A percentile compares a stretch with the other conserved stretches of the same genome.
These are phyloP conservation scores for Ophioninae sp. DNA, from an alignment of 2,888 invertebrate species.

Conservation along the genomic window DNA sequence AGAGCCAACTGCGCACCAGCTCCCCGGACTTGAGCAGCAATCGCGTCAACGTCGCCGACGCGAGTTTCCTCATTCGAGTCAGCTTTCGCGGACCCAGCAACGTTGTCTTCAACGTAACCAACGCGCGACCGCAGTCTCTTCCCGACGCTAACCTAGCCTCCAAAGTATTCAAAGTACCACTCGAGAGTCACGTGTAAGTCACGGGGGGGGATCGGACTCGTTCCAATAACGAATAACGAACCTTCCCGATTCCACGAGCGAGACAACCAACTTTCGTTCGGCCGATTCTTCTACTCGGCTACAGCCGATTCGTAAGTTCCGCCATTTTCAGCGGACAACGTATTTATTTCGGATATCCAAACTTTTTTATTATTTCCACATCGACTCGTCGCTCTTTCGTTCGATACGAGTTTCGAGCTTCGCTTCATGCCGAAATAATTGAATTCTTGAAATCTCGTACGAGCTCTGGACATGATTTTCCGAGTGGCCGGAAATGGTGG, in stretches of 20 bases:
- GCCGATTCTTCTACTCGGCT: neutral
- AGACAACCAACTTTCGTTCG: neutral
- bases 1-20: conserved; percentile 84
- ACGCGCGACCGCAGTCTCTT: conserved; percentile 82
- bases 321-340: neutral
- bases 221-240: neutral
- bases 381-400: neutral
- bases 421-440: neutral
- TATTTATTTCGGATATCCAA: too few relatives aligned
- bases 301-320: neutral
- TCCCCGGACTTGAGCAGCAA: conserved; percentile 84
- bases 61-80: conserved; percentile 82
- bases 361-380: too few relatives aligned
- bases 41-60: conserved; percentile 75
- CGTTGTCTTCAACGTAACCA: conserved; percentile 82
- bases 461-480: neutral
- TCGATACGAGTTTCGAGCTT: neutral
- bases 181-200: conserved; percentile 84
- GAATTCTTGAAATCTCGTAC: neutral
- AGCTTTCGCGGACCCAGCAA: conserved; percentile 82
- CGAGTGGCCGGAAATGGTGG: neutral
- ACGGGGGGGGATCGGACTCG: neutral
- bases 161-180: conserved; percentile 83
- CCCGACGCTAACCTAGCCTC: conserved; percentile 81
- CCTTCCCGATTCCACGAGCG: neutral